A percentile compares a stretch with the other conserved stretches of the same genome.
phyloP scores from a whole-genome alignment of 2,797 vertebrate species.

The Sibirionetta formosa region DNA sequence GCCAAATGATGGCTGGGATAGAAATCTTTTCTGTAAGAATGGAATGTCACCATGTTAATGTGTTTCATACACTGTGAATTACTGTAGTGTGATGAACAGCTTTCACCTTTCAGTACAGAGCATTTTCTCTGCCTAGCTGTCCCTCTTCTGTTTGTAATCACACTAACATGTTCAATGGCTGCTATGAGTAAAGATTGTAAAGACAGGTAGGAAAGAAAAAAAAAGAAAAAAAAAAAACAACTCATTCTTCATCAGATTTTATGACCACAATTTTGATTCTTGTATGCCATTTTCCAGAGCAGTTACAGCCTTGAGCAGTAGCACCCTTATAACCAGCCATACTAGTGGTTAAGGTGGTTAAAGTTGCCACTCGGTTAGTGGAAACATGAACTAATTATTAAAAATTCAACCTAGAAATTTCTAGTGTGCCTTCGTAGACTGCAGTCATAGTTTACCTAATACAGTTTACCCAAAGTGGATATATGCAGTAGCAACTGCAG shows the following conservation, averaged over 20 bases:
- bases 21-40: constrained; percentile 51
- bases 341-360: neutral
- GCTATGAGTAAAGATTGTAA: constrained; percentile 4
- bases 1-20: constrained; percentile 18
- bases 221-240: neutral
- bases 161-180: constrained; percentile 42
- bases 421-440: neutral
- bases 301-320: neutral
- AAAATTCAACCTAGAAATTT: neutral
- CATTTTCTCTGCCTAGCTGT: constrained; percentile 54
- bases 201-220: constrained; percentile 42
- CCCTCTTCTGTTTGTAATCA: constrained; percentile 66
- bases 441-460: constrained; percentile 20
- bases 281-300: constrained; percentile 18
- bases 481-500: neutral
- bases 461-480: neutral
- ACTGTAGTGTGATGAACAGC: constrained; percentile 56
- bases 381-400: neutral
- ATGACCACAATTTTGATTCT: constrained; percentile 15
- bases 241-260: constrained; percentile 27
- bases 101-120: constrained; percentile 68
- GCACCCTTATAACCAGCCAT: neutral
- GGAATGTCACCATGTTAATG: constrained; percentile 45
- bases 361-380: neutral
- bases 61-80: constrained; percentile 66